Percentiles rank a stretch among this genome's conserved stretches.
These are phyloP conservation scores for Astreopora myriophthalma DNA, from an alignment of 64 coral and sea anemone species.

Conservation along the genomic window DNA sequence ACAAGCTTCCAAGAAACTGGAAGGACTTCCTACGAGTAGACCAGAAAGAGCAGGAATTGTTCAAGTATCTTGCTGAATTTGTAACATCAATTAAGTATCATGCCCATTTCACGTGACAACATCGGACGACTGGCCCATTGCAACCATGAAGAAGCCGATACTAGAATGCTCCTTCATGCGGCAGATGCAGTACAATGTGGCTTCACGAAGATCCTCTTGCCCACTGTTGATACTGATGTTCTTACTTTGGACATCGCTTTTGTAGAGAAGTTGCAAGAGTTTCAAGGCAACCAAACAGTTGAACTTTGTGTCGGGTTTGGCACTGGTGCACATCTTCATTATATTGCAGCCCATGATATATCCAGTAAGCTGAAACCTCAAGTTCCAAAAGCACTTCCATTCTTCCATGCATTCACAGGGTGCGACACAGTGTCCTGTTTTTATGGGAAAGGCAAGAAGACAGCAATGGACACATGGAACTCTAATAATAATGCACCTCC, in stretches of 20 bases:
- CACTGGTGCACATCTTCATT: constrained; percentile 32
- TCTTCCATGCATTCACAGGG: constrained; percentile 62
- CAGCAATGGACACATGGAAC: constrained; percentile 46
- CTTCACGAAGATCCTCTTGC: constrained; percentile 36
- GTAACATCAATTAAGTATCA: not conserved
- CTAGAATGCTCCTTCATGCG: constrained; percentile 29
- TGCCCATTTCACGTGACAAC: not conserved
- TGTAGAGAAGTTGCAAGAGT: not conserved
- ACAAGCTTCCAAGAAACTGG: too few species aligned
- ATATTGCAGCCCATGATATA: constrained; percentile 63
- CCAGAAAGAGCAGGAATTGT: too few species aligned
- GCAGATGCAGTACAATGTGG: constrained; percentile 35
- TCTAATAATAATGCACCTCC: not conserved
- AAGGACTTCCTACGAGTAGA: too few species aligned
- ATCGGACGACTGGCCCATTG: constrained; percentile 6
- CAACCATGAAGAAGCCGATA: constrained; percentile 56
- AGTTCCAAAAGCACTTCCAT: constrained; percentile 42
- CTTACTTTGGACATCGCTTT: not conserved
- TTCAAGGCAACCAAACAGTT: not conserved
- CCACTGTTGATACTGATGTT: constrained; percentile 71
- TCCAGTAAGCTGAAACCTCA: constrained; percentile 17
- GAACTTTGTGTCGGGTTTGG: constrained; percentile 64
- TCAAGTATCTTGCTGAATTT: constrained; percentile 8
- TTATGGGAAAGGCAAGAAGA: constrained; percentile 66
- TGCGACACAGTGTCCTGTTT: constrained; percentile 76